Evolutionary conservation across 53 echinoderm and acorn worm species (phyloP).

Genomic region (Temnopleurus reevesii): DNA sequence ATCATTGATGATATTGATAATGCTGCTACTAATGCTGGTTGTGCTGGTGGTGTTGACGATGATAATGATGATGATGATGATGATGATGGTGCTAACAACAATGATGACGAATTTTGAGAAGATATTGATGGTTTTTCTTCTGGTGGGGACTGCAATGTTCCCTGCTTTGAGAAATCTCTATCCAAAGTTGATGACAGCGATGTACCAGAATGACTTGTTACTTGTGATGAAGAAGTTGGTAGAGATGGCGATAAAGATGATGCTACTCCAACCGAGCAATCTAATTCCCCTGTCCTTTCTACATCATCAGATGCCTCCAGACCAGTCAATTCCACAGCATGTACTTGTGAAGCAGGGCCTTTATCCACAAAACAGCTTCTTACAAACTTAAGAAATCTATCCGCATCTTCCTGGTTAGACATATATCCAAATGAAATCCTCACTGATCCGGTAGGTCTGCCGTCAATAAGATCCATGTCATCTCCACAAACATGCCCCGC

Average conservation of each 20-base stretch:
- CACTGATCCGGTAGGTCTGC: slow-evolving; percentile 89
- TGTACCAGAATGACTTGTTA: too few species aligned
- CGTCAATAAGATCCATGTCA: slow-evolving; percentile 87
- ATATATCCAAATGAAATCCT: slow-evolving; percentile 98
- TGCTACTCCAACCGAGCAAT: not conserved
- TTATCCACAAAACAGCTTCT: slow-evolving; percentile 68
- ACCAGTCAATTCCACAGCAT: not conserved
- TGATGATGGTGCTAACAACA: not conserved
- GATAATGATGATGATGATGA: not conserved
- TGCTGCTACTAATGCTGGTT: not conserved
- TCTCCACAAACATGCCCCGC: slow-evolving; percentile 98
- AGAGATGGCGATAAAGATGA: not conserved
- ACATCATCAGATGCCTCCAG: not conserved
- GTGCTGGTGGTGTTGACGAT: not conserved
- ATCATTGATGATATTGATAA: not conserved
- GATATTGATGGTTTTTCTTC: too few species aligned
- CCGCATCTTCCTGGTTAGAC: slow-evolving; percentile 82
- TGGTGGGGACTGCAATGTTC: not conserved
- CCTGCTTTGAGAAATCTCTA: too few species aligned
- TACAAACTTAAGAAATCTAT: slow-evolving; percentile 72
- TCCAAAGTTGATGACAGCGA: too few species aligned
- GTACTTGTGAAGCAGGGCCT: not conserved
- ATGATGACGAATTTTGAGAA: not conserved
- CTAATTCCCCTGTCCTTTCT: not conserved
- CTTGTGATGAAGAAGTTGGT: not conserved